Evolutionary conservation across 2,888 invertebrate species (phyloP).

Genomic region (Lordiphosa andalusiaca): DNA sequence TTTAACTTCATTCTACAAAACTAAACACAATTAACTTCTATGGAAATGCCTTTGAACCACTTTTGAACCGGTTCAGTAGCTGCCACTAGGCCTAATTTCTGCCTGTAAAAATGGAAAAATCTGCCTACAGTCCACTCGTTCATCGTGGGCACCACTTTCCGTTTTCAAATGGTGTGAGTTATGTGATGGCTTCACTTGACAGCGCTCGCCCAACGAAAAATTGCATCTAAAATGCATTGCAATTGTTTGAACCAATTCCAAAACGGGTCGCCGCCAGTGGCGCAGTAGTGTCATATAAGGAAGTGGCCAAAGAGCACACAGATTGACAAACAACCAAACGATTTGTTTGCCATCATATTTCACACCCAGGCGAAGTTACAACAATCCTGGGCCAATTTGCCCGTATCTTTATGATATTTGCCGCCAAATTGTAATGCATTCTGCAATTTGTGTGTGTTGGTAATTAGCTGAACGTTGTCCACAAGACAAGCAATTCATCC

Average conservation of each 20-base stretch:
- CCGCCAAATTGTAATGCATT: constrained; percentile 45
- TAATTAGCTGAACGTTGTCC: constrained; percentile 51
- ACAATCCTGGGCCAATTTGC: constrained; percentile 32
- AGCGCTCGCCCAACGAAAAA: constrained; percentile 15
- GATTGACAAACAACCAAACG: constrained; percentile 28
- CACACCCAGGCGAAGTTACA: constrained; percentile 16
- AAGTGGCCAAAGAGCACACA: constrained; percentile 17
- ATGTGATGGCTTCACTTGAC: constrained; percentile 31
- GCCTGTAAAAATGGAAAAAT: no score
- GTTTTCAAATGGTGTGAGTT: constrained; percentile 34
- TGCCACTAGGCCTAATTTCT: constrained; percentile 8
- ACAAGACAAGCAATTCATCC: constrained; percentile 40
- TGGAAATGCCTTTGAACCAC: constrained; percentile 19
- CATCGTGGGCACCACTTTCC: constrained; percentile 46
- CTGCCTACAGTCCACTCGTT: no score
- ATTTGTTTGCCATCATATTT: constrained; percentile 25
- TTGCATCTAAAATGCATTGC: constrained; percentile 44
- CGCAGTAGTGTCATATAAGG: constrained; percentile 25
- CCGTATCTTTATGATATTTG: constrained; percentile 29
- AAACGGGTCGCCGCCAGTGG: constrained; percentile 1
- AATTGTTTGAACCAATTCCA: constrained; percentile 27
- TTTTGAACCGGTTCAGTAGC: background rate
- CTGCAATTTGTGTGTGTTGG: constrained; percentile 31
- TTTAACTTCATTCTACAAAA: no score
- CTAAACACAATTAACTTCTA: no score